Conservation (phyloP, 2,888 invertebrate genomes). For the Hydroisotoma schaefferi region DNA sequence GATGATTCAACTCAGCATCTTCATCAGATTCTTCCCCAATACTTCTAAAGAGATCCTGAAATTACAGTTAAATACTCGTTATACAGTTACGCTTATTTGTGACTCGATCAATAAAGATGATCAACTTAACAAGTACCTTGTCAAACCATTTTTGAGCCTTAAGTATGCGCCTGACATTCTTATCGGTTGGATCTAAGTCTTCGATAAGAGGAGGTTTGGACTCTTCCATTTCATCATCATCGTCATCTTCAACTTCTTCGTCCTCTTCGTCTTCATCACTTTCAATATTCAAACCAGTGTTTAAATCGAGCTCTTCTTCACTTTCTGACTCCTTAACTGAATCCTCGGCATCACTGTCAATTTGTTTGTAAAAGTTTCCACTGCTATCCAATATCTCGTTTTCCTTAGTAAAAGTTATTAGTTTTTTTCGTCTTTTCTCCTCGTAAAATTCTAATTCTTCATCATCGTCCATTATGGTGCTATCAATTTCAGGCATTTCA, state of each 20-base stretch:
- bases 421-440: slow-evolving; percentile 58
- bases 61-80: slow-evolving; percentile 1
- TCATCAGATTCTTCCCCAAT: slow-evolving; percentile 76
- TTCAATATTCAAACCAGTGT: slow-evolving; percentile 23
- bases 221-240: slow-evolving; percentile 34
- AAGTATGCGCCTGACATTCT: slow-evolving; percentile 66
- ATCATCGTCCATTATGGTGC: slow-evolving; percentile 61
- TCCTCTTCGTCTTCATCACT: slow-evolving; percentile 24
- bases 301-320: slow-evolving; percentile 53
- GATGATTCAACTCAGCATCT: slow-evolving; percentile 77
- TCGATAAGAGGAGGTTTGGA: slow-evolving; percentile 65
- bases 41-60: slow-evolving; percentile 69
- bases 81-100: not conserved
- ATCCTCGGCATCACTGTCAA: slow-evolving; percentile 40
- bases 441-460: slow-evolving; percentile 51
- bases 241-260: slow-evolving; percentile 22
- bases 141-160: slow-evolving; percentile 86
- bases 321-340: slow-evolving; percentile 24
- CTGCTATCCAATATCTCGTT: slow-evolving; percentile 51
- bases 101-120: not conserved
- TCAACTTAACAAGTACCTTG: slow-evolving; percentile 54
- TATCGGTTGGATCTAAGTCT: slow-evolving; percentile 72
- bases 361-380: slow-evolving; percentile 50
- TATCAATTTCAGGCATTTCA: slow-evolving; percentile 65
- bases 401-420: slow-evolving; percentile 51